Base-by-base conservation (phyloP, 35 echinoderm and acorn worm species). In the Lytechinus variegatus region DNA sequence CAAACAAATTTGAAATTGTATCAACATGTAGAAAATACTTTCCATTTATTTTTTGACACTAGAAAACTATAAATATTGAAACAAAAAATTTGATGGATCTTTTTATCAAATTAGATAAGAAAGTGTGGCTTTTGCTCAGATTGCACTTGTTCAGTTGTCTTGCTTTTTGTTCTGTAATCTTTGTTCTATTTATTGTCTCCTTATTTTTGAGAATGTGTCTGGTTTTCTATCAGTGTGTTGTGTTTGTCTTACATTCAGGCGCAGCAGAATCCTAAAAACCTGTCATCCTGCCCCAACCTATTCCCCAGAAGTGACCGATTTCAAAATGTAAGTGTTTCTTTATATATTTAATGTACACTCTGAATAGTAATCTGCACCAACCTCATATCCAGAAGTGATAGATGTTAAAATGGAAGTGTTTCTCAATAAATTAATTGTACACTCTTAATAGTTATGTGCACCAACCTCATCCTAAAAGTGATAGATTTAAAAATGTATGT, bases 221-320 rank as follows among this genome's bases (percentile, higher is more conserved):
- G 52, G 88, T 93, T 93, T 93, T 57, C 92, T 93, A 93, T 33
- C 54, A 9, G 92, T 93, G 92, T 57, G 92, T 54, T 90, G 29
- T 90, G 6, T 93, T n/a, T n/a, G 21, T 27, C 53, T 93, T 27
- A 28, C 57, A 10, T 9, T 10, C 92, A 93, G 92, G 54, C 92
- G 92, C 92, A 93, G 55, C 92, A 93, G 92, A 93, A 93, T 57
- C 92, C 92, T 53, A 93, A 93, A 93, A 93, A 57, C n/a, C 56
- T 93, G 92, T 93, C 92, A 1, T 93, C 92, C 92, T 93, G 92
- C 92, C 92, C 92, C 52, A 93, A 93, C 54, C 92, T 93, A 19
- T 93, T 93, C 52, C 92, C 92, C 11, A 27, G 92, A 54, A 93
- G 92, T 55, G 92, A 93, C 27, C 10, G 92, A 54, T 57, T 33